phyloP scores from a whole-genome alignment of 2,113 vertebrate species.

The Tachysurus vachellii region DNA sequence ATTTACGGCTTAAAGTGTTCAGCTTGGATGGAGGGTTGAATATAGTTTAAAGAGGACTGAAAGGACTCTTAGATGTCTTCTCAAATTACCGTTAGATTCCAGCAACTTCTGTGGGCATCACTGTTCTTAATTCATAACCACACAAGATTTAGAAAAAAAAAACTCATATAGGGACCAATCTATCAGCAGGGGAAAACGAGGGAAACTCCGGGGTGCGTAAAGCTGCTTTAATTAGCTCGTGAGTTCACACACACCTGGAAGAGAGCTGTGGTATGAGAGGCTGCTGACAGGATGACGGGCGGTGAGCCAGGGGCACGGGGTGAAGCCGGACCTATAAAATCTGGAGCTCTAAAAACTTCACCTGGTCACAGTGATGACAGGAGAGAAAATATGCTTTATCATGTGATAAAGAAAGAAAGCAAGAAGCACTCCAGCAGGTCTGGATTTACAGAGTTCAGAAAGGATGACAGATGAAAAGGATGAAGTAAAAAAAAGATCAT shows the following conservation, averaged over 20 bases:
- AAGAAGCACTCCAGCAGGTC: not conserved
- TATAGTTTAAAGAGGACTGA: not conserved
- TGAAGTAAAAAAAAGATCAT: too few relatives aligned
- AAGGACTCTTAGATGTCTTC: conserved; percentile 7
- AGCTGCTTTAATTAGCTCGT: conserved; percentile 41
- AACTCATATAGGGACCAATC: conserved; percentile 31
- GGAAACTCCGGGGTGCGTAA: conserved; percentile 46
- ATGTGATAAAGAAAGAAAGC: conserved; percentile 4
- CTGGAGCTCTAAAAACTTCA: conserved; percentile 10
- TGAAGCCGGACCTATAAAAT: conserved; percentile 21
- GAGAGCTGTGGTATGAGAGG: conserved; percentile 54
- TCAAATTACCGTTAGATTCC: not conserved
- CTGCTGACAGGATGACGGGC: conserved; percentile 56
- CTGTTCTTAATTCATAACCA: conserved; percentile 29
- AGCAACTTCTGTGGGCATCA: conserved; percentile 9
- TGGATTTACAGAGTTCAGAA: not conserved
- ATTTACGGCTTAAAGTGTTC: not conserved
- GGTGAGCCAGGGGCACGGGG: conserved; percentile 32
- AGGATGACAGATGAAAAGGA: not conserved
- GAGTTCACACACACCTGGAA: conserved; percentile 55
- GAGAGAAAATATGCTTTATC: conserved; percentile 29
- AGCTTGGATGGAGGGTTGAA: not conserved
- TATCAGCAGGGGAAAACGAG: conserved; percentile 49
- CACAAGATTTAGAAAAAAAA: conserved; percentile 27
- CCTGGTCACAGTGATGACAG: conserved; percentile 39